Base-by-base conservation (phyloP, 2,797 vertebrate genomes). In the Lacerta bilineata region DNA sequence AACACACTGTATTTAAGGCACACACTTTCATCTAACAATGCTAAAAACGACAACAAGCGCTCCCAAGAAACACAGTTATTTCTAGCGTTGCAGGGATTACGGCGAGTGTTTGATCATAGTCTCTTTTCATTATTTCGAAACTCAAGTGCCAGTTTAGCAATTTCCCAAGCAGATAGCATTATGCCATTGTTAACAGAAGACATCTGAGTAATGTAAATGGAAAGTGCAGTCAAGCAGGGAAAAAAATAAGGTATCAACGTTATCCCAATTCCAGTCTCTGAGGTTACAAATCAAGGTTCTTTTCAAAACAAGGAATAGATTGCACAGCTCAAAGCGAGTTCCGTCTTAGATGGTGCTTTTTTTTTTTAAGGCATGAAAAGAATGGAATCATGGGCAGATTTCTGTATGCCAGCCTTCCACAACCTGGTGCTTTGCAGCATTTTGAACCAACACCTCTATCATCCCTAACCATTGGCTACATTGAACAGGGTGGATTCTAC, bases 111-210 rank as follows among this genome's bases (percentile, higher is more conserved):
- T 66, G 59, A 85, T 77, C 59, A 46, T 33, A n/a, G 74, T n/a
- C 17, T 85, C 55, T 78, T 66, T 85, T 74, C 83, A 74, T 77
- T 66, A 77, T 66, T 85, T 66, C 41, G 15, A n/a, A 20, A 29
- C 17, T 66, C 59, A 85, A 33, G 59, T 78, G 29, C 18, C 74
- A 77, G 39, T 78, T 46, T 85, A 85, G 39, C 29, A 72, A 17
- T 84, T 72, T 72, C 43, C 43, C 41, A 69, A 46, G 81, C 84
- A 66, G 84, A 64, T 61, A 10, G 29, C 33, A 77, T 85, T 85
- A 79, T 77, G 74, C 88, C 9, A 87, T 82, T 55, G 74, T 87
- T 46, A 88, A 84, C 39, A 41, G 75, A 33, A 85, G 84, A 46
- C 27, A 85, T 43, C 84, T 8, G 25, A 66, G 10, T 85, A 66